These are phyloP conservation scores for Hirundo rustica DNA, from an alignment of 2,797 vertebrate genomes.

Conservation along the genomic window DNA sequence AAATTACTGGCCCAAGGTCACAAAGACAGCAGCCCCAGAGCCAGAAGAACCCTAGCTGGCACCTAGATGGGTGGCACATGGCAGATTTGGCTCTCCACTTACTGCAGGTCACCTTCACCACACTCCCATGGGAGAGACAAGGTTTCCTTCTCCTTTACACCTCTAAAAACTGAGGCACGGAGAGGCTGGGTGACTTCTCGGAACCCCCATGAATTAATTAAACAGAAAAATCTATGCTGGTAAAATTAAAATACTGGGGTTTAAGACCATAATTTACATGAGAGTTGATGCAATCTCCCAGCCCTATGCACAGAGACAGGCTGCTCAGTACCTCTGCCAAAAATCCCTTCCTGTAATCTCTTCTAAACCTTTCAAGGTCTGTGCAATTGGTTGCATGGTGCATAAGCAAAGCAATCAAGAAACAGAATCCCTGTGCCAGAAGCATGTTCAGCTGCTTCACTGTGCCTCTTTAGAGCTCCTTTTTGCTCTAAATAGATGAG, in stretches of 20 bases:
- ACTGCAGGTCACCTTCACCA: not conserved
- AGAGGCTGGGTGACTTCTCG: not conserved
- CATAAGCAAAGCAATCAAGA: not conserved
- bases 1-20: not conserved
- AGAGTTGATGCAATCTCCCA: not conserved
- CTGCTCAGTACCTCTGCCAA: not conserved
- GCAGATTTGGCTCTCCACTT: not conserved
- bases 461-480: not conserved
- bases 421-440: not conserved
- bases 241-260: not conserved
- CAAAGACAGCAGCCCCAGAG: not conserved
- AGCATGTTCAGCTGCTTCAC: not conserved
- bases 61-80: not conserved
- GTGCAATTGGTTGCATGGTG: not conserved
- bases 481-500: not conserved
- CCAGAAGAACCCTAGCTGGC: not conserved
- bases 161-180: not conserved
- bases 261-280: not conserved
- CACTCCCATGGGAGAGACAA: not conserved
- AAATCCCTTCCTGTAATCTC: not conserved
- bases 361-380: not conserved
- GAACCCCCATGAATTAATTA: not conserved
- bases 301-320: not conserved
- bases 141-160: not conserved
- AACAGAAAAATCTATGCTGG: not conserved